Percentiles rank a stretch among this genome's conserved stretches.
These are phyloP conservation scores for Drosophila watanabei DNA, from an alignment of 1,140 invertebrate genomes.

Conservation along the genomic window DNA sequence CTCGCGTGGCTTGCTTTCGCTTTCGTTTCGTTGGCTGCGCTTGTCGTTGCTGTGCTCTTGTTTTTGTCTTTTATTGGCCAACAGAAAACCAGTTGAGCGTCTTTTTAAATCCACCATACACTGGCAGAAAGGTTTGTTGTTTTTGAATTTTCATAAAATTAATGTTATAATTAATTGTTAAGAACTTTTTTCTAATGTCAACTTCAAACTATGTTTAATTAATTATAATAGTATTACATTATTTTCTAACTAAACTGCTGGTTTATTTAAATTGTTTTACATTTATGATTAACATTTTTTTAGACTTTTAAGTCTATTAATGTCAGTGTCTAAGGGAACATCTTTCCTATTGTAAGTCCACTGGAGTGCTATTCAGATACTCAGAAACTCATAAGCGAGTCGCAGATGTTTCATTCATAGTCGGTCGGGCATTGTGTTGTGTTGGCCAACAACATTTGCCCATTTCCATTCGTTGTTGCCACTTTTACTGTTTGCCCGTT, in stretches of 20 bases:
- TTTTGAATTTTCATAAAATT: neutral
- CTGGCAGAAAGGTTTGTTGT: neutral
- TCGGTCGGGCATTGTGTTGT: slow-evolving; percentile 17
- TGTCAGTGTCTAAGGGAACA: neutral
- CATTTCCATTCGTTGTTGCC: slow-evolving; percentile 44
- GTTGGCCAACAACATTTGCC: slow-evolving; percentile 49
- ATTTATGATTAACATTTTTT: neutral
- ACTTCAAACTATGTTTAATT: neutral
- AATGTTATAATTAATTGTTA: too few relatives aligned
- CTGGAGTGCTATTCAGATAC: slow-evolving; percentile 7
- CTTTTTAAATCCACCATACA: slow-evolving; percentile 53
- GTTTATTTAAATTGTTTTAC: neutral
- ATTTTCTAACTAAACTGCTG: neutral
- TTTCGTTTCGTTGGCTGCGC: slow-evolving; percentile 57
- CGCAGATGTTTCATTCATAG: slow-evolving; percentile 51
- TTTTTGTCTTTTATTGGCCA: slow-evolving; percentile 62
- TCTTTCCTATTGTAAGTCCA: slow-evolving; percentile 14
- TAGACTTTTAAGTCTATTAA: neutral
- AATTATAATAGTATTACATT: neutral
- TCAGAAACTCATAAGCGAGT: slow-evolving; percentile 27
- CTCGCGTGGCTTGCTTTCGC: slow-evolving; percentile 70
- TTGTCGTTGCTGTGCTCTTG: slow-evolving; percentile 28
- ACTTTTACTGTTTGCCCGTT: slow-evolving; percentile 56
- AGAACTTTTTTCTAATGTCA: too few relatives aligned
- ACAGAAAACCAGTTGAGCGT: slow-evolving; percentile 67